Conservation (phyloP, 2,797 vertebrate species). For the Gymnothorax javanicus region DNA sequence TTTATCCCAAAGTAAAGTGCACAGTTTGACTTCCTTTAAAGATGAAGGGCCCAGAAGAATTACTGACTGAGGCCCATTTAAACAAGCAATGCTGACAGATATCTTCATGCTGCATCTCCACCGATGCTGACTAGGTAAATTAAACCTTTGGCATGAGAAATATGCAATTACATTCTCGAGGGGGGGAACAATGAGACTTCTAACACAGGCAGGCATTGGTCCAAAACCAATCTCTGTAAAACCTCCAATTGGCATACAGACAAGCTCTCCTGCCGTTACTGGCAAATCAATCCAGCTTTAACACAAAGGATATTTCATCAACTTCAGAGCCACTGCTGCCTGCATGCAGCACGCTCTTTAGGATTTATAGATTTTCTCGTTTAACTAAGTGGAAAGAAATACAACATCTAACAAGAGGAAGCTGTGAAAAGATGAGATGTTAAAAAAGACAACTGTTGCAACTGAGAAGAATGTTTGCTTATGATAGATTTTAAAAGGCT, state of each 20-base stretch:
- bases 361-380: slow-evolving; percentile 7
- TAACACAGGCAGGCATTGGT: background rate
- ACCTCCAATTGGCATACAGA: background rate
- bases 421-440: background rate
- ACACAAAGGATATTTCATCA: slow-evolving; percentile 24
- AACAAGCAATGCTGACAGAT: background rate
- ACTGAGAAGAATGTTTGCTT: background rate
- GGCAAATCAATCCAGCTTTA: slow-evolving; percentile 15
- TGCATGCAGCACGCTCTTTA: background rate
- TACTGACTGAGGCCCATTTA: background rate
- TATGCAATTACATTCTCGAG: background rate
- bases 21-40: background rate
- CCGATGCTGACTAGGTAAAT: background rate
- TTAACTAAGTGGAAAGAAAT: background rate
- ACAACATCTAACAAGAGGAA: background rate
- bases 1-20: background rate
- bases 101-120: background rate
- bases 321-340: background rate
- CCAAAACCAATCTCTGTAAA: background rate
- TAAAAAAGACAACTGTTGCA: background rate
- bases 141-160: background rate
- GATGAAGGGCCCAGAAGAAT: background rate
- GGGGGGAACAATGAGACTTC: background rate
- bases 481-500: background rate
- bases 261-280: background rate